Base-by-base conservation (phyloP, 2,113 vertebrate genomes). In the Petroica traversi region DNA sequence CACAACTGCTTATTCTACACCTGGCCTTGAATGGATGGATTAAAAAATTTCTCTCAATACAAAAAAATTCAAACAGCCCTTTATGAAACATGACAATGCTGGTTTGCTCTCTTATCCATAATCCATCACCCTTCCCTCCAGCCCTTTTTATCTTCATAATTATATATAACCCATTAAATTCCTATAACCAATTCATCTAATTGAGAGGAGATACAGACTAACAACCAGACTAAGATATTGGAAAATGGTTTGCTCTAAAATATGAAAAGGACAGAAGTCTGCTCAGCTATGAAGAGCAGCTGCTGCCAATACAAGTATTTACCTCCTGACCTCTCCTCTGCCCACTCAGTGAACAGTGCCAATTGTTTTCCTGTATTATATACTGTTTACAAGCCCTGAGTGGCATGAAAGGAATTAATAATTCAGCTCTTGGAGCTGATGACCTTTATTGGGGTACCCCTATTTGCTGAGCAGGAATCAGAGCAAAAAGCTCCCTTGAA, bases 291-390 rank as follows among this genome's bases (percentile, higher is more conserved):
- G 78, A 97, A 69, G 91, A 98, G 97, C 98, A 98, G 98, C 98
- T 98, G 98, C 97, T 98, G 97, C 97, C 94, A 98, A 88, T 96
- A 89, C 97, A 98, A 97, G 97, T 98, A 96, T 98, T 98, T 98
- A 97, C 97, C 98, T 98, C 98, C 97, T 99, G 98, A 99, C 98
- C 99, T 93, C 96, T 89, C 88, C 96, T 98, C 98, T 94, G 95
- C 97, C 98, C 97, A 96, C 94, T 97, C 97, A 98, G 96, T 98
- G 98, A 98, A 98, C 97, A 98, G 97, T 97, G 97, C 94, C 98
- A 98, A 98, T 99, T 99, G 98, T 98, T 98, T 98, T 96, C 97
- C 90, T 98, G 97, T 97, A 96, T 97, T 97, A 97, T 96, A 89
- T 77, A 92, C 93, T 97, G 96, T 99, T 99, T 98, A 99, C 98